A percentile compares a stretch with the other conserved stretches of the same genome.
phyloP scores from a whole-genome alignment of 2,888 invertebrate species.

The Troilus luridus region DNA sequence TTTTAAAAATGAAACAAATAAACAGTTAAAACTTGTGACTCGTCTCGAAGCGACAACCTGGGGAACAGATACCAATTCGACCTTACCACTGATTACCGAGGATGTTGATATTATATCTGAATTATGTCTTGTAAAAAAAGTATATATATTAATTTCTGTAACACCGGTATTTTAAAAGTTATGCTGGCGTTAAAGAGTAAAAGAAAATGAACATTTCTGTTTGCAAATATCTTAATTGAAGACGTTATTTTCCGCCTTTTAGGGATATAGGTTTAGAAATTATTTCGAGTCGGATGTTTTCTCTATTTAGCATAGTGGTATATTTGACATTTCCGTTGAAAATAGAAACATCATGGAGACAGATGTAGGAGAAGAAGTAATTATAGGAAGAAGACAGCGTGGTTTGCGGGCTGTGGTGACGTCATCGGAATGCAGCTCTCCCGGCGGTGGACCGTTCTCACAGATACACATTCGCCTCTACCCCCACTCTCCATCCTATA shows the following conservation, averaged over 20 bases:
- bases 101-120: too few species aligned
- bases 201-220: not conserved
- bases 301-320: not conserved
- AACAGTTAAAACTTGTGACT: too few species aligned
- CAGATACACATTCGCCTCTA: slow-evolving; percentile 46
- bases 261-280: not conserved
- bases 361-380: slow-evolving; percentile 45
- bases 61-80: too few species aligned
- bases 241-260: not conserved
- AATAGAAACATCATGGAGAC: not conserved
- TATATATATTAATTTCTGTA: too few species aligned
- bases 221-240: not conserved
- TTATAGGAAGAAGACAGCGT: slow-evolving; percentile 47
- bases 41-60: too few species aligned
- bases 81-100: too few species aligned
- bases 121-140: too few species aligned
- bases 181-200: too few species aligned
- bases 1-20: too few species aligned
- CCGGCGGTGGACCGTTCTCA: slow-evolving; percentile 44
- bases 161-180: too few species aligned
- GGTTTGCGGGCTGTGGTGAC: slow-evolving; percentile 53
- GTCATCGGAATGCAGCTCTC: slow-evolving; percentile 56
- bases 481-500: not conserved
- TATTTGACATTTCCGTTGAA: not conserved
- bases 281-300: not conserved